Evolutionary conservation across 2,888 invertebrate species (phyloP).

Genomic region (Cyrtodaria siliqua): DNA sequence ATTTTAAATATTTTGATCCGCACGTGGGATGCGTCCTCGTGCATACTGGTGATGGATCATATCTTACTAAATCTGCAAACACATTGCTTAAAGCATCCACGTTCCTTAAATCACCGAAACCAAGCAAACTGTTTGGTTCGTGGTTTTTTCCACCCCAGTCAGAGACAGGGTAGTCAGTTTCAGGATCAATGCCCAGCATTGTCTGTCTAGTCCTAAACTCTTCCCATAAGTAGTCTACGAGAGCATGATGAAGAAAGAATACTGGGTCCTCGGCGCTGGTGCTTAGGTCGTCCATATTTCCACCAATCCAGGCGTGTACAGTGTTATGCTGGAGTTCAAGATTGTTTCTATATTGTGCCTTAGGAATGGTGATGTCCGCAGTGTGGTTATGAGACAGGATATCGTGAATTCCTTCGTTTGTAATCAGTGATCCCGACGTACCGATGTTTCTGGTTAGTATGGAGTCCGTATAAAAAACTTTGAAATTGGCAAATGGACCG

Average conservation of each 20-base stretch:
- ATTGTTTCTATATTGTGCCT: constrained; percentile 44
- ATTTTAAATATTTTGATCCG: constrained; percentile 56
- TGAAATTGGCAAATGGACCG: constrained; percentile 64
- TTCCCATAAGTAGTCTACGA: constrained; percentile 66
- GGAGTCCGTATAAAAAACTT: constrained; percentile 43
- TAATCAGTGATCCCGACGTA: constrained; percentile 55
- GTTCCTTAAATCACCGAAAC: constrained; percentile 61
- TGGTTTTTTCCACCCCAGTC: constrained; percentile 47
- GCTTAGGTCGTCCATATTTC: constrained; percentile 64
- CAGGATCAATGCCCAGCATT: constrained; percentile 50
- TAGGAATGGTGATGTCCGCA: constrained; percentile 52
- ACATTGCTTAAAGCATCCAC: constrained; percentile 58
- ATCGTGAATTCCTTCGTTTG: constrained; percentile 53
- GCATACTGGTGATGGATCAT: constrained; percentile 55
- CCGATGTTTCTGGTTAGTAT: constrained; percentile 61
- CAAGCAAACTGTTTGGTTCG: constrained; percentile 43
- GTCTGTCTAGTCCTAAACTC: constrained; percentile 62
- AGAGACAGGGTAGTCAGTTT: constrained; percentile 48
- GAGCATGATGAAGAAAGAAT: constrained; percentile 66
- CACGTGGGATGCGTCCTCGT: constrained; percentile 49
- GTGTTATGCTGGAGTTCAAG: constrained; percentile 62
- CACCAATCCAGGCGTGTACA: constrained; percentile 65
- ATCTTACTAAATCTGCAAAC: constrained; percentile 60
- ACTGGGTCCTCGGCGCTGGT: constrained; percentile 65
- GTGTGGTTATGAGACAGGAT: constrained; percentile 57